A percentile compares a stretch with the other conserved stretches of the same genome.
phyloP scores from a whole-genome alignment of 1,140 invertebrate species.

The Archegozetes longisetosus region DNA sequence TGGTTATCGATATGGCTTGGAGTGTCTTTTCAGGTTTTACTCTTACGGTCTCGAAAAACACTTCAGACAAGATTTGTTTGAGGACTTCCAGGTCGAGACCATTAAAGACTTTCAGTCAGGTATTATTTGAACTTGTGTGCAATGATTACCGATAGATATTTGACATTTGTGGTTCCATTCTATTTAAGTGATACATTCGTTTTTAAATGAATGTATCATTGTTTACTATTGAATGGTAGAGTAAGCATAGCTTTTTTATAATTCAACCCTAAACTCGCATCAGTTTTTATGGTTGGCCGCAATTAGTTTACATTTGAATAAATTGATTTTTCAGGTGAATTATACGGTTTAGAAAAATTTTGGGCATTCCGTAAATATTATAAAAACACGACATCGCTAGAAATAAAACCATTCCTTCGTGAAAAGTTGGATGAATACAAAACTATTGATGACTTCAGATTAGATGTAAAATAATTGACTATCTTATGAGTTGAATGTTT shows the following conservation, averaged over 20 bases:
- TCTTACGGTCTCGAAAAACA: slow-evolving; percentile 93
- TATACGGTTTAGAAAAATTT: slow-evolving; percentile 97
- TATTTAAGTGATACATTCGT: no score
- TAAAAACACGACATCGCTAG: slow-evolving; percentile 38
- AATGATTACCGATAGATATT: slow-evolving; percentile 1
- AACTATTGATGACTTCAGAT: slow-evolving; percentile 75
- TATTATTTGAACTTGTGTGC: slow-evolving; percentile 25
- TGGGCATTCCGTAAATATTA: slow-evolving; percentile 96
- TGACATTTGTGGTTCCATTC: slow-evolving; percentile 7
- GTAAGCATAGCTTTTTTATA: slow-evolving; percentile 6
- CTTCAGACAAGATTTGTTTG: slow-evolving; percentile 78
- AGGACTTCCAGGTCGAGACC: slow-evolving; percentile 90
- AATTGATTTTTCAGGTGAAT: slow-evolving; percentile 49
- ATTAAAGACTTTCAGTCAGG: slow-evolving; percentile 74
- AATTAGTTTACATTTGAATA: slow-evolving; percentile 7
- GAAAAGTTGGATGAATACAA: slow-evolving; percentile 74
- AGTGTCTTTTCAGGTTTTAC: slow-evolving; percentile 96
- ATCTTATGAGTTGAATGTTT: background rate
- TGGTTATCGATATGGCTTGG: slow-evolving; percentile 74
- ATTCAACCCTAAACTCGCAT: slow-evolving; percentile 8
- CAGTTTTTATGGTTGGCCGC: slow-evolving; percentile 8
- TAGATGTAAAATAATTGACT: slow-evolving; percentile 2
- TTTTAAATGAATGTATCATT: no score
- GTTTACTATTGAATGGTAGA: slow-evolving; percentile 12
- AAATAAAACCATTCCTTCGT: slow-evolving; percentile 59